Percentiles rank a stretch among this genome's conserved stretches.
Evolutionary conservation across 2,888 invertebrate genomes (phyloP).

Genomic region (Tetranychus truncatus): DNA sequence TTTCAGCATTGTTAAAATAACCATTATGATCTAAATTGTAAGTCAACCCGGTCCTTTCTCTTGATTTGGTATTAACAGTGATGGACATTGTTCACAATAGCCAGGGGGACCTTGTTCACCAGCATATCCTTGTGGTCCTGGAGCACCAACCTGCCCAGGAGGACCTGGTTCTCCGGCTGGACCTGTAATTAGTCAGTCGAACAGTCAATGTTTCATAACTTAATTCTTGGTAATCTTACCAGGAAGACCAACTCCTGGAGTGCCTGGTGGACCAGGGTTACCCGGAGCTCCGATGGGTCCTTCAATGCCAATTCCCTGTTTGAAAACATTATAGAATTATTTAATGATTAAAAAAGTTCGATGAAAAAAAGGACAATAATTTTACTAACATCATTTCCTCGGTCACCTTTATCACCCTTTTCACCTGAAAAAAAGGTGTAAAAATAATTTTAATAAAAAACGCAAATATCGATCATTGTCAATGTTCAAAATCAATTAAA

Average conservation of each 20-base stretch:
- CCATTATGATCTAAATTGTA: not conserved
- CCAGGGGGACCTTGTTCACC: constrained; percentile 36
- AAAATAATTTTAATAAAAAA: not conserved
- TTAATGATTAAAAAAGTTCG: too few species aligned
- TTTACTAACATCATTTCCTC: not conserved
- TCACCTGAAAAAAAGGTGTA: constrained; percentile 45
- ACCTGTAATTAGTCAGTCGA: not conserved
- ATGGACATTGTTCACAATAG: constrained; percentile 41
- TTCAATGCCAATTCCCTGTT: constrained; percentile 50
- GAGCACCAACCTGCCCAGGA: constrained; percentile 35
- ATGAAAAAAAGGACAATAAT: not conserved
- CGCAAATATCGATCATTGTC: too few species aligned
- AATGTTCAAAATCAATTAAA: too few species aligned
- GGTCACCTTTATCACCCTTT: constrained; percentile 32
- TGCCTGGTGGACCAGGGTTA: constrained; percentile 51
- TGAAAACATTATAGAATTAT: constrained; percentile 27
- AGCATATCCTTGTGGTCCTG: constrained; percentile 36
- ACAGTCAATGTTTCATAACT: not conserved
- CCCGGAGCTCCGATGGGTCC: constrained; percentile 44
- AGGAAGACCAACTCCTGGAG: constrained; percentile 39
- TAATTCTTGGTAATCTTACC: not conserved
- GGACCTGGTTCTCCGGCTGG: constrained; percentile 28
- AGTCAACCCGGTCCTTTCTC: not conserved
- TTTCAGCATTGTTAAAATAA: too few species aligned
- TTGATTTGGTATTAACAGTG: not conserved